phyloP scores from a whole-genome alignment of 2,888 invertebrate species.

The Campaea margaritaria region DNA sequence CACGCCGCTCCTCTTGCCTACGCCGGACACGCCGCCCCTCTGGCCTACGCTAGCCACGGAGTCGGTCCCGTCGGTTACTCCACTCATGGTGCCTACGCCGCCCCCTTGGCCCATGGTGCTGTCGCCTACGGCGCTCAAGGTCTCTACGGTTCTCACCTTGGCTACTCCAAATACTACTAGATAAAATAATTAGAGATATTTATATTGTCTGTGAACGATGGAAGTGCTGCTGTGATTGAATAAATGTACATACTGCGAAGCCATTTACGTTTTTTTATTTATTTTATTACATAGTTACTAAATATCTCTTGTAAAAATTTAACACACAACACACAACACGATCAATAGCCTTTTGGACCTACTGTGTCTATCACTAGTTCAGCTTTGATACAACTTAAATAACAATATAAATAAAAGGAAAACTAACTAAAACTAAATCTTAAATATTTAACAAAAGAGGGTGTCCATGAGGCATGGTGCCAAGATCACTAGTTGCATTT shows the following conservation, averaged over 20 bases:
- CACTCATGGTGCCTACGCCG: conserved; percentile 42
- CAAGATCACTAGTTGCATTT: too few species aligned
- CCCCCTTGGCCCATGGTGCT: conserved; percentile 50
- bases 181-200: conserved; percentile 41
- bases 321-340: too few species aligned
- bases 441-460: too few species aligned
- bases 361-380: too few species aligned
- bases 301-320: not conserved
- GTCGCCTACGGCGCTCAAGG: conserved; percentile 53
- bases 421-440: too few species aligned
- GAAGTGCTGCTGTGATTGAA: conserved; percentile 56
- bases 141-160: conserved; percentile 52
- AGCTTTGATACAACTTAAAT: too few species aligned
- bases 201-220: conserved; percentile 49
- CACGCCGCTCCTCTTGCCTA: conserved; percentile 48
- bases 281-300: not conserved
- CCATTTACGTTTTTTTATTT: not conserved
- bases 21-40: conserved; percentile 46
- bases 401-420: too few species aligned
- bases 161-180: conserved; percentile 55
- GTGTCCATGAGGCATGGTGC: too few species aligned
- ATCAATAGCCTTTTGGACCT: too few species aligned
- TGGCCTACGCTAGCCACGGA: conserved; percentile 51
- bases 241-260: conserved; percentile 36
- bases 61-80: conserved; percentile 44